Conservation (phyloP, 30 jellyfish, hydroid and myxozoan species). For the Turritopsis rubra region DNA sequence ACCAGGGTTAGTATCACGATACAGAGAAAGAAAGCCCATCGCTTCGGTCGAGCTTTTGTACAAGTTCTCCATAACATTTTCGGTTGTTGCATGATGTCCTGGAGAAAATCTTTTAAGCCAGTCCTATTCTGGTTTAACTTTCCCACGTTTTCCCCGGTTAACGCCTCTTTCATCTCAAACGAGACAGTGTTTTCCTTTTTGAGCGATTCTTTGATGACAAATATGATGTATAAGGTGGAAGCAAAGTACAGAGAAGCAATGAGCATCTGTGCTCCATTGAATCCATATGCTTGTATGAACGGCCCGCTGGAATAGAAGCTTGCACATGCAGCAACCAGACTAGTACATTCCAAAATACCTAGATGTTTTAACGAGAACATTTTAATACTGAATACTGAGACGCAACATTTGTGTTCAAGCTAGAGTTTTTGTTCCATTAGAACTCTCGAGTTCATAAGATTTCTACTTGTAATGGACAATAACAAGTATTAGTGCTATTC, state of each 20-base stretch:
- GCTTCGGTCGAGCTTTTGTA: background rate
- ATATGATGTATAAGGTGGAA: conserved; percentile 40
- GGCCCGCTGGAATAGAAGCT: conserved; percentile 53
- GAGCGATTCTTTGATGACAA: conserved; percentile 51
- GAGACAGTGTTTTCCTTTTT: background rate
- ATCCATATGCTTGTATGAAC: conserved; percentile 41
- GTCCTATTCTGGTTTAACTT: background rate
- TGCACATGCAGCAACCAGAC: conserved; percentile 41
- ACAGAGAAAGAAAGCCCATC: background rate
- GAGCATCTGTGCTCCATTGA: conserved; percentile 36
- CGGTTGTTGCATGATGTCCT: background rate
- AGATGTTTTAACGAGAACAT: too few species aligned
- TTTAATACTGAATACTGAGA: too few species aligned
- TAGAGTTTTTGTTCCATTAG: too few species aligned
- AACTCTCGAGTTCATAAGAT: too few species aligned
- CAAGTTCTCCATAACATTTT: background rate
- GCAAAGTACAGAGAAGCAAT: conserved; percentile 24
- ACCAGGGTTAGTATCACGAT: background rate
- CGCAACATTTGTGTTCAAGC: too few species aligned
- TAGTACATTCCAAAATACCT: conserved; percentile 61
- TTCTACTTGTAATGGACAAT: too few species aligned
- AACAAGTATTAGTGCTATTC: too few species aligned
- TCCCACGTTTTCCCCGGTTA: background rate
- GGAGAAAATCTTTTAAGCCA: background rate
- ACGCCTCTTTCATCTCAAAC: background rate